Conservation (phyloP, 2,113 vertebrate genomes). For the Manacus vitellinus region DNA sequence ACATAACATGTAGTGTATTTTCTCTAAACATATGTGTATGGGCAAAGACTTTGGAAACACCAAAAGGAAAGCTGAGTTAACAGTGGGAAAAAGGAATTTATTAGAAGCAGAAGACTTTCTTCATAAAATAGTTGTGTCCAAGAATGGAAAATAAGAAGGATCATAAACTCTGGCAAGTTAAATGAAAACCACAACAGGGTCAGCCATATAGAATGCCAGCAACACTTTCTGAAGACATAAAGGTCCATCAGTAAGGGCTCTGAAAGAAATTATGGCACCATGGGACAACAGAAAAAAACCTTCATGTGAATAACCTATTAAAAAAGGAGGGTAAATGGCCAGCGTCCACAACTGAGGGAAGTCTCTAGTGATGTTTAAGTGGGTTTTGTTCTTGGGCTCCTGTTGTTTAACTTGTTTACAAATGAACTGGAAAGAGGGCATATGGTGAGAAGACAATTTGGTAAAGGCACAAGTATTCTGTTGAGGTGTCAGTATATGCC, state of each 20-base stretch:
- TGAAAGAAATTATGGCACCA: slow-evolving; percentile 15
- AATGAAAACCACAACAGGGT: slow-evolving; percentile 17
- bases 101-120: slow-evolving; percentile 38
- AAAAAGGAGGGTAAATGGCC: not conserved
- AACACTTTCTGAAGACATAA: not conserved
- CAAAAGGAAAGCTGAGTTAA: slow-evolving; percentile 16
- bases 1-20: not conserved
- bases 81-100: slow-evolving; percentile 29
- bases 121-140: slow-evolving; percentile 7
- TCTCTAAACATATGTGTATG: not conserved
- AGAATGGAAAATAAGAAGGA: slow-evolving; percentile 5
- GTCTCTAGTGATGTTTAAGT: not conserved
- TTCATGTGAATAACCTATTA: not conserved
- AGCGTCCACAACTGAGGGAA: not conserved
- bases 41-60: not conserved
- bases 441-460: not conserved
- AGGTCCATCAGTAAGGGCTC: not conserved
- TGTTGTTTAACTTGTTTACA: not conserved
- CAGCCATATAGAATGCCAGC: not conserved
- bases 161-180: not conserved
- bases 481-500: not conserved
- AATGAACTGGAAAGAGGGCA: not conserved
- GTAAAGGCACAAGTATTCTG: not conserved
- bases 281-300: not conserved
- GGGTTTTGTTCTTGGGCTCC: not conserved